phyloP scores from a whole-genome alignment of 2,888 invertebrate species.

The Gymnosoma rotundatum region DNA sequence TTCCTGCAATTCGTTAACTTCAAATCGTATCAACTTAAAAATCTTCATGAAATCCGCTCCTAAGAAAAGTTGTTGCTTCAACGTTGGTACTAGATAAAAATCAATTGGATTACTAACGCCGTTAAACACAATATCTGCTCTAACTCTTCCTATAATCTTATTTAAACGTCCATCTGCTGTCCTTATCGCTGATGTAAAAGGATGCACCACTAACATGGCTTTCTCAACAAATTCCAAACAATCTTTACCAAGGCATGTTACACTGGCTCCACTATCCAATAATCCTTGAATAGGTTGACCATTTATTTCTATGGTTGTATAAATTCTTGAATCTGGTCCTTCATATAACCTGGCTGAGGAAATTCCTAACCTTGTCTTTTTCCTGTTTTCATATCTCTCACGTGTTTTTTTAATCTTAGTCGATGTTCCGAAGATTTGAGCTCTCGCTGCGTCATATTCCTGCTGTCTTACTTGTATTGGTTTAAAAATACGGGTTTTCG shows the following conservation, averaged over 20 bases:
- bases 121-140: not conserved
- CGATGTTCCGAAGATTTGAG: not conserved
- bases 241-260: not conserved
- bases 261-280: conserved; percentile 8
- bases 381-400: not conserved
- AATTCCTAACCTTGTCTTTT: not conserved
- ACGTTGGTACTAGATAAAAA: not conserved
- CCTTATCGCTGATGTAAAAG: not conserved
- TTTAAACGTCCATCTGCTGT: not conserved
- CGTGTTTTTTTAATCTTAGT: not conserved
- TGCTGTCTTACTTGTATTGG: no score
- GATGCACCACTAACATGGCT: not conserved
- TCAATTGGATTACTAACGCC: not conserved
- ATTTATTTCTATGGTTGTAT: not conserved
- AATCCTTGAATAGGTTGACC: not conserved
- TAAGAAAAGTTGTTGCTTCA: not conserved
- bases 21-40: not conserved
- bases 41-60: not conserved
- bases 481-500: not conserved
- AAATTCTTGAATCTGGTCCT: not conserved
- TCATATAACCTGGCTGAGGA: not conserved
- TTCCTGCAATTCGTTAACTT: not conserved
- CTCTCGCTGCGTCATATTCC: not conserved
- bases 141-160: not conserved
- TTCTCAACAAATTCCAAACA: not conserved